Percentiles rank a stretch among this genome's conserved stretches.
Conservation (phyloP, 2,888 invertebrate species). For the Zygothrica quintamaculata region DNA sequence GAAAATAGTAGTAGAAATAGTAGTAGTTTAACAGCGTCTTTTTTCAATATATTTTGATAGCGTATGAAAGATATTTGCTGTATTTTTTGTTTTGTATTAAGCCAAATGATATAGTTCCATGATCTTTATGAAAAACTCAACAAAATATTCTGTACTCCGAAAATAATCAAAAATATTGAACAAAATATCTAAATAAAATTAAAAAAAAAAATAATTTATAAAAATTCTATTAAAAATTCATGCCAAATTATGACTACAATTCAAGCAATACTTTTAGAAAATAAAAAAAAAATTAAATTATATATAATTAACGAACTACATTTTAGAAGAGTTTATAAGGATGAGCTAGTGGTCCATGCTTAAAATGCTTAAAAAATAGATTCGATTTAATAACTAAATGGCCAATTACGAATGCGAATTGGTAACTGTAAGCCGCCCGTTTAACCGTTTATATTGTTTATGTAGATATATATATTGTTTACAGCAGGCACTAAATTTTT, state of each 20-base stretch:
- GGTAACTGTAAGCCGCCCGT: slow-evolving; percentile 38
- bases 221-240: slow-evolving; percentile 47
- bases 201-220: slow-evolving; percentile 26
- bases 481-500: slow-evolving; percentile 29
- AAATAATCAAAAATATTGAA: no score
- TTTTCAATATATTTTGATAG: slow-evolving; percentile 15
- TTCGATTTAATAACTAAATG: slow-evolving; percentile 56
- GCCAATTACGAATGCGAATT: slow-evolving; percentile 69
- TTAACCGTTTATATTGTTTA: slow-evolving; percentile 44
- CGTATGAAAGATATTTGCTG: slow-evolving; percentile 22
- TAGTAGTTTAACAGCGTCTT: slow-evolving; percentile 29
- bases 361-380: slow-evolving; percentile 60
- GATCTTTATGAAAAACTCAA: slow-evolving; percentile 11
- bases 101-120: slow-evolving; percentile 18
- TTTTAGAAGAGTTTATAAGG: slow-evolving; percentile 32
- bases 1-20: slow-evolving; percentile 11
- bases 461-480: no score
- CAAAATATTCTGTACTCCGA: neutral
- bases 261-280: slow-evolving; percentile 48
- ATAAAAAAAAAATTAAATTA: no score
- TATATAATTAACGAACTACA: slow-evolving; percentile 4
- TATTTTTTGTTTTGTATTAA: no score
- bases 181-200: slow-evolving; percentile 11
- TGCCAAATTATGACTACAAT: slow-evolving; percentile 61
- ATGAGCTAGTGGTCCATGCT: slow-evolving; percentile 40